A percentile compares a stretch with the other conserved stretches of the same genome.
Evolutionary conservation across 1,140 invertebrate genomes (phyloP).

Genomic region (Riptortus pedestris): DNA sequence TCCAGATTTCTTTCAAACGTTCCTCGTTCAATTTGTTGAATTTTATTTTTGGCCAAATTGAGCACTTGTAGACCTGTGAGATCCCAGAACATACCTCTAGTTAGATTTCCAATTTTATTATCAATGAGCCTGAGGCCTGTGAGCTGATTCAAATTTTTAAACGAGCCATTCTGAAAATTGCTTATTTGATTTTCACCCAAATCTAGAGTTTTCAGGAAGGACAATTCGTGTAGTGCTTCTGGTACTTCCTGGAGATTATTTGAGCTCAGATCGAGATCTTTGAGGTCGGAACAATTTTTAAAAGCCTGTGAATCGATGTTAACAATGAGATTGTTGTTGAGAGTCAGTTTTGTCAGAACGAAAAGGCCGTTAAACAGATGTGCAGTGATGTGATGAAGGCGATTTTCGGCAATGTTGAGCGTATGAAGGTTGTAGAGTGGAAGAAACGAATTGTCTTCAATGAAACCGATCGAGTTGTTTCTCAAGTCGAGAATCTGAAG

Average conservation of each 20-base stretch:
- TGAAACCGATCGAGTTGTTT: slow-evolving; percentile 75
- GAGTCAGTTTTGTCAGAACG: slow-evolving; percentile 67
- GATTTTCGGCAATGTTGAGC: slow-evolving; percentile 73
- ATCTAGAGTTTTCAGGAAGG: slow-evolving; percentile 74
- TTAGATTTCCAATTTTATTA: slow-evolving; percentile 75
- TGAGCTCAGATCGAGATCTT: slow-evolving; percentile 76
- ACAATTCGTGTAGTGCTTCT: slow-evolving; percentile 65
- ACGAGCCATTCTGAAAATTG: slow-evolving; percentile 66
- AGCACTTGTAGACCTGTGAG: slow-evolving; percentile 69
- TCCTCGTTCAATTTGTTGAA: slow-evolving; percentile 67
- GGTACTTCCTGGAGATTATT: slow-evolving; percentile 74
- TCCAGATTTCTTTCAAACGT: slow-evolving; percentile 68
- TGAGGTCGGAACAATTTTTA: slow-evolving; percentile 79
- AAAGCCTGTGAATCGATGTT: slow-evolving; percentile 73
- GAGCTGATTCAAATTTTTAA: slow-evolving; percentile 69
- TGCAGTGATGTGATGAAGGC: slow-evolving; percentile 65
- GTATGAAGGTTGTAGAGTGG: slow-evolving; percentile 78
- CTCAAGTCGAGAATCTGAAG: slow-evolving; percentile 77
- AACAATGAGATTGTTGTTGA: slow-evolving; percentile 75
- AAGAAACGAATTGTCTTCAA: slow-evolving; percentile 76
- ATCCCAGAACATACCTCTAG: slow-evolving; percentile 74
- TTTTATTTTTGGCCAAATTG: slow-evolving; percentile 78
- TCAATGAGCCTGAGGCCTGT: slow-evolving; percentile 74
- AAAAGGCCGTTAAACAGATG: slow-evolving; percentile 75
- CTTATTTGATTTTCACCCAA: slow-evolving; percentile 77